phyloP scores from a whole-genome alignment of 2,888 invertebrate species.

The Drosophila koepferae region DNA sequence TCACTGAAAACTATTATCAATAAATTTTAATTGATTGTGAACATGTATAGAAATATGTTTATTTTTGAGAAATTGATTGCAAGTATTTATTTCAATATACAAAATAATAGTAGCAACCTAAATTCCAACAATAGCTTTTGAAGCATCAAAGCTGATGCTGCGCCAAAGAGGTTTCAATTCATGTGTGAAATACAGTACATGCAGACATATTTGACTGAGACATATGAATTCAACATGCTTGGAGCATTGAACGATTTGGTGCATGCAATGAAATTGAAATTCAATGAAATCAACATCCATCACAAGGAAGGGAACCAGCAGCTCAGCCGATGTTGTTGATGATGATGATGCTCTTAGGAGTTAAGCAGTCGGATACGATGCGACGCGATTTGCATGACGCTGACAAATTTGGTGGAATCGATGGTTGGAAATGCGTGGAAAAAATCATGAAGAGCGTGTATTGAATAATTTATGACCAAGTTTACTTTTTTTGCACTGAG shows the following conservation, averaged over 20 bases:
- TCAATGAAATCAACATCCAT: conserved; percentile 51
- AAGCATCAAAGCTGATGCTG: background rate
- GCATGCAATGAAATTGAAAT: conserved; percentile 47
- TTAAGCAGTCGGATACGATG: conserved; percentile 6
- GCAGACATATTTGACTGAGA: conserved; percentile 16
- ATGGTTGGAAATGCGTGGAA: conserved; percentile 2
- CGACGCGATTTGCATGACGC: conserved; percentile 47
- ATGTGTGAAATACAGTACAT: conserved; percentile 8
- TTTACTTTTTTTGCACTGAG: conserved; percentile 28
- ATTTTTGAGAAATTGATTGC: background rate
- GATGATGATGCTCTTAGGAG: conserved; percentile 7
- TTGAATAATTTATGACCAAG: conserved; percentile 54
- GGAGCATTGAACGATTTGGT: background rate
- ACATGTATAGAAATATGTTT: too few species aligned
- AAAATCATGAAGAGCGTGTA: conserved; percentile 16
- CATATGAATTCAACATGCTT: conserved; percentile 21
- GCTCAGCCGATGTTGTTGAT: background rate
- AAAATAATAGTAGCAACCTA: background rate
- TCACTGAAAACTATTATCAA: too few species aligned
- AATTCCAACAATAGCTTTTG: background rate
- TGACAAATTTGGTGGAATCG: conserved; percentile 32
- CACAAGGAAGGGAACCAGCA: conserved; percentile 6
- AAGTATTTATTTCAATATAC: background rate
- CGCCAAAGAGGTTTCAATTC: conserved; percentile 1
- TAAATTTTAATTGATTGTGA: too few species aligned